Evolutionary conservation across 1,140 invertebrate species (phyloP).

Genomic region (Lepidostoma basale): DNA sequence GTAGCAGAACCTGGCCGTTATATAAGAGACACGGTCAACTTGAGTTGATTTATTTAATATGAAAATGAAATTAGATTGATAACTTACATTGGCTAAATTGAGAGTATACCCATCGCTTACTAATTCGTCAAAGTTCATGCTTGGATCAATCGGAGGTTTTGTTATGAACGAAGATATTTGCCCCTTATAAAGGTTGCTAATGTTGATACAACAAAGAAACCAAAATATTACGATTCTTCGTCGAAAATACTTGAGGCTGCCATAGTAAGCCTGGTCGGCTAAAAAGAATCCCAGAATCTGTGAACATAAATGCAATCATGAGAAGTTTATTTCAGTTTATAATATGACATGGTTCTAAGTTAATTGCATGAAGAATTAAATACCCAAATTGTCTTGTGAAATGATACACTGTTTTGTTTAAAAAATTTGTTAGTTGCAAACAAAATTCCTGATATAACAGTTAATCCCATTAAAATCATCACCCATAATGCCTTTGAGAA

Average conservation of each 20-base stretch:
- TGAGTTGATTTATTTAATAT: no score
- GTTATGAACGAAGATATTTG: slow-evolving; percentile 2
- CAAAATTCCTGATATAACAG: not conserved
- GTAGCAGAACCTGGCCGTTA: no score
- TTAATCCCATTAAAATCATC: not conserved
- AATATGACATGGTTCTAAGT: no score
- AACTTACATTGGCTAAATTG: not conserved
- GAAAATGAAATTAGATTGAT: no score
- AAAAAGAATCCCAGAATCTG: not conserved
- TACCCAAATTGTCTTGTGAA: not conserved
- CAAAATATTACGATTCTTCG: not conserved
- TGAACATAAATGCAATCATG: not conserved
- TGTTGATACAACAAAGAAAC: slow-evolving; percentile 3
- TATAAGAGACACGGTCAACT: no score
- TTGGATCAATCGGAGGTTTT: not conserved
- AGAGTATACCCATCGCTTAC: not conserved
- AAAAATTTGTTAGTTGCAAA: not conserved
- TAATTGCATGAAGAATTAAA: not conserved
- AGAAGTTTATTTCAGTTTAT: no score
- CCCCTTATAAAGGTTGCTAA: slow-evolving; percentile 5
- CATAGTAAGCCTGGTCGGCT: not conserved
- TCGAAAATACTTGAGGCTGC: not conserved
- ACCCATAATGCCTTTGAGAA: not conserved
- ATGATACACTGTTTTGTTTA: not conserved
- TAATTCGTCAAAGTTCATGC: not conserved